Conservation (phyloP, 2,113 vertebrate genomes). For the Phyllopteryx taeniolatus region DNA sequence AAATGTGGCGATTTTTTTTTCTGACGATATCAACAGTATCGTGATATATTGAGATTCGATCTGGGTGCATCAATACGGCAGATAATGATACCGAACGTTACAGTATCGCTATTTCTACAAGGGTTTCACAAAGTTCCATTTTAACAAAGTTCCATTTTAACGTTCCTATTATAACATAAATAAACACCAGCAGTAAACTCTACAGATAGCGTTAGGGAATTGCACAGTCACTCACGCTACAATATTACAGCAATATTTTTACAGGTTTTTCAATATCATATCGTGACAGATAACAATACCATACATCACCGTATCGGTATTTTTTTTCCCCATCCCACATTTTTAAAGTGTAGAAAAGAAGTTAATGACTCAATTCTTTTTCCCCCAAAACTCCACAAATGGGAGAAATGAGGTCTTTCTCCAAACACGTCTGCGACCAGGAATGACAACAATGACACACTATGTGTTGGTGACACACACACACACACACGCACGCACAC, state of each 20-base stretch:
- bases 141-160: too few relatives aligned
- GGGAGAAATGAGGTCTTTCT: not conserved
- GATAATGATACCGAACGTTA: not conserved
- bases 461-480: slow-evolving; percentile 18
- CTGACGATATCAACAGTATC: too few relatives aligned
- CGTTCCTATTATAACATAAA: too few relatives aligned
- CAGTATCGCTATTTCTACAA: too few relatives aligned
- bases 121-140: too few relatives aligned
- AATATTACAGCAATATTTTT: not conserved
- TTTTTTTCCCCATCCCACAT: not conserved
- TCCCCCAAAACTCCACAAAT: not conserved
- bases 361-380: not conserved
- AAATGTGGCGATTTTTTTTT: not conserved
- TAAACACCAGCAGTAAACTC: too few relatives aligned
- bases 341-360: not conserved
- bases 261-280: not conserved
- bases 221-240: too few relatives aligned
- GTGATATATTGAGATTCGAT: not conserved
- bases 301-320: too few relatives aligned
- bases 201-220: too few relatives aligned
- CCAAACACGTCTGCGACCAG: not conserved
- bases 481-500: slow-evolving; percentile 33
- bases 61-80: not conserved
- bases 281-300: too few relatives aligned
- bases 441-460: slow-evolving; percentile 27